A percentile compares a stretch with the other conserved stretches of the same genome.
These are phyloP conservation scores for Protosalanx chinensis DNA, from an alignment of 2,797 vertebrate genomes.

Conservation along the genomic window DNA sequence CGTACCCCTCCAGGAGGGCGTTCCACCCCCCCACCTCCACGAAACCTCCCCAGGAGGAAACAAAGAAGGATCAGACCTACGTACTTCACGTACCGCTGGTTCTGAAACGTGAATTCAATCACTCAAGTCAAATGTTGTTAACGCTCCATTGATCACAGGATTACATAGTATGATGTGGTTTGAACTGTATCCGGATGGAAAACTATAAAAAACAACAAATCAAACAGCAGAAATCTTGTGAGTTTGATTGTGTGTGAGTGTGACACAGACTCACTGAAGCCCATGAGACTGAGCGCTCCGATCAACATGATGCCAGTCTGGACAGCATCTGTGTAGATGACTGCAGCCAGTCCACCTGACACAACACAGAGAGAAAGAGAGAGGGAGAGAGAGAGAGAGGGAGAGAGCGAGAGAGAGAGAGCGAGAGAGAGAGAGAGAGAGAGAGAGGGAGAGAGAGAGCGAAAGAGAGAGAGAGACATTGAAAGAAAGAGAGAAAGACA, in stretches of 20 bases:
- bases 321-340: constrained; percentile 94
- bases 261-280: constrained; percentile 82
- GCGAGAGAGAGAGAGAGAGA: background rate
- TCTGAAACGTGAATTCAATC: no score
- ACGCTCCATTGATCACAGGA: no score
- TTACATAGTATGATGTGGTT: no score
- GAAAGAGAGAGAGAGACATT: background rate
- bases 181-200: no score
- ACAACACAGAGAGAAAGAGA: constrained; percentile 17
- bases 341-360: constrained; percentile 91
- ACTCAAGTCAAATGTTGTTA: no score
- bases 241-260: no score
- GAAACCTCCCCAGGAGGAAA: constrained; percentile 74
- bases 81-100: background rate
- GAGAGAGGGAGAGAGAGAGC: background rate
- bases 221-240: no score
- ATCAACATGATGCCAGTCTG: constrained; percentile 91
- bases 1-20: constrained; percentile 80
- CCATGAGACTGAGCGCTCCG: constrained; percentile 87
- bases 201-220: no score
- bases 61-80: background rate
- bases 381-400: background rate
- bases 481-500: no score
- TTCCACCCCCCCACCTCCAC: constrained; percentile 83
- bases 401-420: rapidly evolving